These are phyloP conservation scores for Dasypus novemcinctus DNA, from an alignment of 2,113 vertebrate species.

Conservation along the genomic window DNA sequence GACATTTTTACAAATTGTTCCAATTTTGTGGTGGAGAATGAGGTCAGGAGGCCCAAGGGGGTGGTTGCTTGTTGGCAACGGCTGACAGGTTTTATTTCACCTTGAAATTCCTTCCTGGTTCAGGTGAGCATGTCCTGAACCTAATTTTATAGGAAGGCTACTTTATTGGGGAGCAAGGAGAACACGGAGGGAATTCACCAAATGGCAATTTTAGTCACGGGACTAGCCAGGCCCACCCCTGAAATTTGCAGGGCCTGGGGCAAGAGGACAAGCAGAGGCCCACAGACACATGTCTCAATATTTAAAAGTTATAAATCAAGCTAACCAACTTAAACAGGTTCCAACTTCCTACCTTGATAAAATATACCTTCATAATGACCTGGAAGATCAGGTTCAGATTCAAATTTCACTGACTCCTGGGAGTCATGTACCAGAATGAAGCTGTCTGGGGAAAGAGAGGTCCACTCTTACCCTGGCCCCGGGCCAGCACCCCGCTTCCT, in stretches of 20 bases:
- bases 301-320: background rate
- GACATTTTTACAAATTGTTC: slow-evolving; percentile 59
- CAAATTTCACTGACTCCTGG: background rate
- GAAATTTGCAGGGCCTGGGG: background rate
- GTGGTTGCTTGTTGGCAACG: slow-evolving; percentile 13
- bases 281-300: background rate
- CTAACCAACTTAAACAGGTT: background rate
- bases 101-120: slow-evolving; percentile 56
- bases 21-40: slow-evolving; percentile 73
- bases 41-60: slow-evolving; percentile 71
- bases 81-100: slow-evolving; percentile 64
- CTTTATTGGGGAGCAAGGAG: background rate
- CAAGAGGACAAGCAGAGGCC: background rate
- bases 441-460: background rate
- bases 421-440: background rate
- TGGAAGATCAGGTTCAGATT: background rate
- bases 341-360: background rate
- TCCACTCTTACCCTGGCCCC: background rate
- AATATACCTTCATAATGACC: background rate
- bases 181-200: background rate
- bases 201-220: background rate
- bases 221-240: background rate
- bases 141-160: background rate
- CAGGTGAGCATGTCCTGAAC: background rate
- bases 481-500: background rate